Base-by-base conservation (phyloP, 2,113 vertebrate species). In the Megaceryle maxima region DNA sequence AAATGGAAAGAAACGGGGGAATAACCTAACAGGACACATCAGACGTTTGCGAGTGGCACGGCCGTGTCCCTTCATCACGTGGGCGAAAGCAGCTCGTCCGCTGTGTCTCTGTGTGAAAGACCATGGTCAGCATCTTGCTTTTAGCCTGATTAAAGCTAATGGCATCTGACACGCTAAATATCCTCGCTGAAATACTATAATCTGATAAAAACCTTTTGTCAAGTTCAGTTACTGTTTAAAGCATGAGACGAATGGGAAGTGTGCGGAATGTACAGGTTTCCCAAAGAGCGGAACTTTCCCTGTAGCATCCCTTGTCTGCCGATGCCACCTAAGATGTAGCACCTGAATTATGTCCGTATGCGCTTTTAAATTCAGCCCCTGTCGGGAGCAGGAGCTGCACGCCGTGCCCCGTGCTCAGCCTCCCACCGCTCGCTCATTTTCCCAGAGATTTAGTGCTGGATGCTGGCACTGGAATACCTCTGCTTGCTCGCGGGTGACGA, bases 201-300 rank as follows among this genome's bases (percentile, higher is more conserved):
- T 94, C 73, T 41, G 43, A 94, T 92, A 73, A 91, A 95, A 96
- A 64, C 88, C 79, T 94, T 97, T 95, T 97, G 94, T 97, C 96
- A 84, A 48, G 59, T 89, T 92, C 70, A 46, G 63, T 97, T 97
- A 97, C 46, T 31, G 74, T 46, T 75, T 91, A 66, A 50, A 62
- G 44, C 64, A 20, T n/a, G 88, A 97, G 84, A 35, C 48, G 11
- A 57, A 64, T 66, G 74, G 68, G 53, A 91, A 64, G 53, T 9
- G 35, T 2, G 21, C n/a, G 68, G 87, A 63, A 96, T 83, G 44
- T 51, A 48, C 59, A 73, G 83, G 28, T 73, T 94, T 94, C 81
- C 28, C 33, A 16, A 62, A 43, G 28, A 70, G 66, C 10, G 4
- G 14, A n/a, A 35, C 33, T 53, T 87, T 43, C 77, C 94, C 89